A percentile compares a stretch with the other conserved stretches of the same genome.
phyloP scores from a whole-genome alignment of 2,888 invertebrate genomes.

The Silvanus unidentatus region DNA sequence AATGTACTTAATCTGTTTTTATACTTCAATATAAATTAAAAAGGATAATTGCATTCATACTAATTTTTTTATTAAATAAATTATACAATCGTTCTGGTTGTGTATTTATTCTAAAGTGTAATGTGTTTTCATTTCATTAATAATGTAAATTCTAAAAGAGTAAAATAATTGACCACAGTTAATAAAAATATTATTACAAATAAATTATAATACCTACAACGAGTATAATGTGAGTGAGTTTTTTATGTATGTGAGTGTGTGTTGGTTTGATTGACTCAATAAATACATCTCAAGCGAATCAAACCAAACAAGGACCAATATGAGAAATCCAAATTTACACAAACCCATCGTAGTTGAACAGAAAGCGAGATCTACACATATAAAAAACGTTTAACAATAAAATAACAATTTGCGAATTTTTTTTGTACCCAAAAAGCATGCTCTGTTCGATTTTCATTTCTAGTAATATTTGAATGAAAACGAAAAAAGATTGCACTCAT shows the following conservation, averaged over 20 bases:
- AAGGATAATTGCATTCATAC: conserved; percentile 30
- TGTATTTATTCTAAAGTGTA: neutral
- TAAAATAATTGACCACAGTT: too few species aligned
- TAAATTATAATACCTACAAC: too few species aligned
- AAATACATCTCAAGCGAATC: neutral
- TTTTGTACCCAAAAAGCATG: conserved; percentile 38
- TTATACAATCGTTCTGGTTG: conserved; percentile 21
- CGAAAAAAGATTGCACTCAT: conserved; percentile 31
- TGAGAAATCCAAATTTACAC: conserved; percentile 18
- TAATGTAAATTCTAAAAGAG: too few species aligned
- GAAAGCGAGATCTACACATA: too few species aligned
- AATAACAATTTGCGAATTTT: conserved; percentile 26
- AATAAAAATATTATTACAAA: neutral
- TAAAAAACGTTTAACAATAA: conserved; percentile 20
- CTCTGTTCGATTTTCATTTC: conserved; percentile 31
- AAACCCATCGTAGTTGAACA: conserved; percentile 19
- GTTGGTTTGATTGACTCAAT: too few species aligned
- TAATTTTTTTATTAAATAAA: conserved; percentile 22
- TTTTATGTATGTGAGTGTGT: too few species aligned
- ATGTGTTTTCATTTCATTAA: too few species aligned
- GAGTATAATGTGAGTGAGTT: too few species aligned
- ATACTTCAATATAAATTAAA: conserved; percentile 24
- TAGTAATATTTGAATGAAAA: conserved; percentile 9
- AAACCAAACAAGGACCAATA: conserved; percentile 3
- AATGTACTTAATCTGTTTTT: conserved; percentile 16